Base-by-base conservation (phyloP, 2,888 invertebrate genomes). In the Panorpa germanica region DNA sequence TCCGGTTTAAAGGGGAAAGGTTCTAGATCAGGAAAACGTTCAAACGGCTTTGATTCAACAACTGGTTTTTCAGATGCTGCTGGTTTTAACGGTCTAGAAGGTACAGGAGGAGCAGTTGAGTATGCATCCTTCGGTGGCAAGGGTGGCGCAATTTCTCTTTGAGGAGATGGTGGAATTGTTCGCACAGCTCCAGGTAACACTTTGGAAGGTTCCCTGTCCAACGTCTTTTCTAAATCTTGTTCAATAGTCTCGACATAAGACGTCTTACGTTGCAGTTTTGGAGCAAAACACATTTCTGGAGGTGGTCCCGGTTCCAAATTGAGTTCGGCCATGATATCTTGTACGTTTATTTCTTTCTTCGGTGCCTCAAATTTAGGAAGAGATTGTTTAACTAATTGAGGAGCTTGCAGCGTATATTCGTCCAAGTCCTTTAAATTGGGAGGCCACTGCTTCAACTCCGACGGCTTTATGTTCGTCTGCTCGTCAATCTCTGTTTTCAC, bases 301-400 rank as follows among this genome's bases (percentile, higher is more conserved):
- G 72, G 69, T 8, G 70, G 59, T 4, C 72, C 74, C 1, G 72
- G 73, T 43, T 69, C 62, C n/a, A 73, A 44, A 37, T 57, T 50
- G 4, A 66, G 50, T 39, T 61, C 61, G 37, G 59, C 49, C 6
- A 59, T 46, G 18, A 55, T 53, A 40, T 56, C 52, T 39, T 55
- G 55, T n/a, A n/a, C n/a, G n/a, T n/a, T n/a, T n/a, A n/a, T n/a
- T n/a, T n/a, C n/a, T n/a, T n/a, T 39, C 17, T 36, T 34, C 3
- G 43, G 33, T n/a, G 38, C 34, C 12, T 42, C 37, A 12, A 43
- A 34, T 13, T 45, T 46, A 4, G 51, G 45, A 33, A 50, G 43
- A 3, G 47, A 44, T 32, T 52, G 57, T 34, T 50, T 59, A 1
- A 63, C 61, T 24, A 63, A 41, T 29, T 51, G 49, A 0, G 61